A percentile compares a stretch with the other conserved stretches of the same genome.
Conservation (phyloP, 2,113 vertebrate species). For the Barnardius zonarius region DNA sequence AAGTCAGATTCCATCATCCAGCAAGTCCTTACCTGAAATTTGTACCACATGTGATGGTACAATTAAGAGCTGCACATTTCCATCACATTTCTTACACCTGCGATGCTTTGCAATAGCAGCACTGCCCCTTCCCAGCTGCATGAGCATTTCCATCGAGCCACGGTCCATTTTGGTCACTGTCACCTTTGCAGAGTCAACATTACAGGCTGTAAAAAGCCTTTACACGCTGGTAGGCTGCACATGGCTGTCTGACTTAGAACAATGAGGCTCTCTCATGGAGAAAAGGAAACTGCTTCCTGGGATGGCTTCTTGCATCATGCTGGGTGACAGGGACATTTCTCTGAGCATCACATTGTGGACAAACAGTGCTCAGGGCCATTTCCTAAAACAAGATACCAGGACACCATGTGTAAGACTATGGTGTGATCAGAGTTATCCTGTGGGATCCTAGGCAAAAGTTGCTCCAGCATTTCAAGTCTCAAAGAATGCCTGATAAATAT, state of each 20-base stretch:
- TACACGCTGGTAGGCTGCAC: background rate
- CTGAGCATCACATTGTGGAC: too few relatives aligned
- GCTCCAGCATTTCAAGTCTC: background rate
- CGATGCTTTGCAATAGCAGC: rapidly evolving
- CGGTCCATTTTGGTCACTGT: background rate
- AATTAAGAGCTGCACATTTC: background rate
- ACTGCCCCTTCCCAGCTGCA: background rate
- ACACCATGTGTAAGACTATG: rapidly evolving
- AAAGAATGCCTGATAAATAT: background rate
- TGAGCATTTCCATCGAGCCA: background rate
- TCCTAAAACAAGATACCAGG: background rate
- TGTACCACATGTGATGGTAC: background rate
- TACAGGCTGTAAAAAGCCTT: background rate
- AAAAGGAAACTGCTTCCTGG: background rate
- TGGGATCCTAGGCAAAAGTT: background rate
- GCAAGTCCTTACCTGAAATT: background rate
- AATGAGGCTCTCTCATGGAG: rapidly evolving
- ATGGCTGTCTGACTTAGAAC: rapidly evolving
- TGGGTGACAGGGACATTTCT: background rate
- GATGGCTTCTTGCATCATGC: background rate
- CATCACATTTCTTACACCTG: background rate
- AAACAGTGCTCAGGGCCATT: background rate
- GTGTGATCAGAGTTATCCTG: background rate
- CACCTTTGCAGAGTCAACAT: rapidly evolving
- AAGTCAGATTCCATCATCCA: background rate